These are phyloP conservation scores for Penaeus indicus DNA, from an alignment of 1,140 invertebrate genomes.

Conservation along the genomic window DNA sequence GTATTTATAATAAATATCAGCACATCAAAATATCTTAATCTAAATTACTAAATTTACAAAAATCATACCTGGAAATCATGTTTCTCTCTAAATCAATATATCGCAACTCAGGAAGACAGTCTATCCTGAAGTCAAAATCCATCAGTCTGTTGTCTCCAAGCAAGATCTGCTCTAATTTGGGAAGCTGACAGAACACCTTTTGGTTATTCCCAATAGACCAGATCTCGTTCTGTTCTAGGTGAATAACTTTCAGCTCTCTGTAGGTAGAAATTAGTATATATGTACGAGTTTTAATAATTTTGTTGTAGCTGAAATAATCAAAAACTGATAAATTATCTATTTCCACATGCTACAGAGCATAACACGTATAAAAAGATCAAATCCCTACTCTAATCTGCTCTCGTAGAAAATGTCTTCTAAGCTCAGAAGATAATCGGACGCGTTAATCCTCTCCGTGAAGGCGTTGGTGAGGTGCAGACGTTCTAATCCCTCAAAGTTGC, in stretches of 20 bases:
- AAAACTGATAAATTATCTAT: background rate
- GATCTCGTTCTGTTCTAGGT: conserved; percentile 86
- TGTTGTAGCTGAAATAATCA: too few relatives aligned
- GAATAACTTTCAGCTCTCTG: conserved; percentile 78
- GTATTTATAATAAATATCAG: background rate
- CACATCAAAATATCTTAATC: background rate
- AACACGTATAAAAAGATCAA: background rate
- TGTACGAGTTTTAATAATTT: too few relatives aligned
- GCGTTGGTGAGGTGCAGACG: conserved; percentile 83
- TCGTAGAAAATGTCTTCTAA: conserved; percentile 82
- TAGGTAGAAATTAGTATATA: background rate
- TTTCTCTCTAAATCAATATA: conserved; percentile 82
- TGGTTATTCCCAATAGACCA: conserved; percentile 75
- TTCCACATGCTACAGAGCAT: background rate
- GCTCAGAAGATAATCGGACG: conserved; percentile 68
- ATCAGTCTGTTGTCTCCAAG: conserved; percentile 77
- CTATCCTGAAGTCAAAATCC: conserved; percentile 77
- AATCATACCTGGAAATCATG: conserved; percentile 72
- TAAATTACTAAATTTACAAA: background rate
- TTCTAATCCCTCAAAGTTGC: conserved; percentile 81
- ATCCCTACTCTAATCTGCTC: conserved; percentile 74
- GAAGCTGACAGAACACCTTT: conserved; percentile 80
- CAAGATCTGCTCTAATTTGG: conserved; percentile 78
- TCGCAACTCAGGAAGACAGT: conserved; percentile 78
- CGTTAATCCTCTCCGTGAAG: conserved; percentile 75